phyloP scores from a whole-genome alignment of 23 tunicate species.

The Styela plicata region DNA sequence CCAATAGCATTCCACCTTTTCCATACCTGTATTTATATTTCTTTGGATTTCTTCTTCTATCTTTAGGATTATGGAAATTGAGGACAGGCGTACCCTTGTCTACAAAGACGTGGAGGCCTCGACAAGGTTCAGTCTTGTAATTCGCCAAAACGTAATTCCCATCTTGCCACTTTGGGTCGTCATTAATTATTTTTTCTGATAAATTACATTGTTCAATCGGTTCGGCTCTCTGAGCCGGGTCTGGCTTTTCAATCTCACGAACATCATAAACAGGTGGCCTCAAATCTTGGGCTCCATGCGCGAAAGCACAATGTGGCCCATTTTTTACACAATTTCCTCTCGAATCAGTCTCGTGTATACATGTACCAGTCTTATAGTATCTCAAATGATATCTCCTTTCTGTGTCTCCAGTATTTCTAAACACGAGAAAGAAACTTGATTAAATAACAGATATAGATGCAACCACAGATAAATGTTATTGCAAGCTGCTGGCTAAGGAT shows the following conservation, averaged over 20 bases:
- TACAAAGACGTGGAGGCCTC: conserved; percentile 91
- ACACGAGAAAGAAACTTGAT: not conserved
- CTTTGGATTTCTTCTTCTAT: conserved; percentile 98
- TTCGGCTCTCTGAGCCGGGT: conserved; percentile 18
- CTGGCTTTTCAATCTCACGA: conserved; percentile 47
- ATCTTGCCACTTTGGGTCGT: conserved; percentile 98
- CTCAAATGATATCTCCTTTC: conserved; percentile 98
- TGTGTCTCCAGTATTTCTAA: conserved; percentile 98
- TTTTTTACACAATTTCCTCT: conserved; percentile 98
- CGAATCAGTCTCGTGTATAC: conserved; percentile 98
- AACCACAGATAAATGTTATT: too few species aligned
- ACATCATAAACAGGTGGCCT: conserved; percentile 92
- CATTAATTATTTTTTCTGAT: conserved; percentile 85
- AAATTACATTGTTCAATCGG: conserved; percentile 49
- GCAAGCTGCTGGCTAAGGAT: too few species aligned
- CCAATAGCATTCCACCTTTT: too few species aligned
- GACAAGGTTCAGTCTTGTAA: conserved; percentile 96
- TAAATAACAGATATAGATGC: too few species aligned
- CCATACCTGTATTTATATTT: conserved; percentile 89
- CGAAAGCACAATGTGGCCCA: conserved; percentile 99
- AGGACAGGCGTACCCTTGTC: conserved; percentile 98
- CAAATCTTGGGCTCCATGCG: conserved; percentile 94
- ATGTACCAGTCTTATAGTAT: conserved; percentile 97
- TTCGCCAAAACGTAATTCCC: conserved; percentile 88
- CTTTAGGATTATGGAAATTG: conserved; percentile 95